Conservation (phyloP, 2,797 vertebrate species). For the Euphonia xanthogaster region DNA sequence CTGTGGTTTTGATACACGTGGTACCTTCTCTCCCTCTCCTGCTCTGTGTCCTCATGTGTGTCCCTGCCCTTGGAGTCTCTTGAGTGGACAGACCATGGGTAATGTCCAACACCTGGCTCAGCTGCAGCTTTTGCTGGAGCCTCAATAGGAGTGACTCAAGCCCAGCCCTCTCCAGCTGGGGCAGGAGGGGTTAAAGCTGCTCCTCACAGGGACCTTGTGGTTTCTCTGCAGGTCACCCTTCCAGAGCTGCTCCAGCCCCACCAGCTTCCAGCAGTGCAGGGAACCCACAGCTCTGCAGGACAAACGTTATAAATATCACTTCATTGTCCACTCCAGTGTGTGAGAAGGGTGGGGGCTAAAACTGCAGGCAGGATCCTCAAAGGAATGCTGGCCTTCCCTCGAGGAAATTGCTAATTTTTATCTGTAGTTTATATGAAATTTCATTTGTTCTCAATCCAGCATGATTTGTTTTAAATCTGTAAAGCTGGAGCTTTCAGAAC, state of each 20-base stretch:
- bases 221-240: accelerated
- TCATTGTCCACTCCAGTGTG: neutral
- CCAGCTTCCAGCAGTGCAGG: neutral
- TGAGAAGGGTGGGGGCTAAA: neutral
- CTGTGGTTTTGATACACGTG: neutral
- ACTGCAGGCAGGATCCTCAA: neutral
- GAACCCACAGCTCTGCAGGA: neutral
- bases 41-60: neutral
- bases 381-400: neutral
- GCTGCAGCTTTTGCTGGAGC: neutral
- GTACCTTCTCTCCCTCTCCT: neutral
- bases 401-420: neutral
- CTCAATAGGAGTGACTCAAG: accelerated
- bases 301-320: neutral
- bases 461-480: neutral
- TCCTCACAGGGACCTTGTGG: neutral
- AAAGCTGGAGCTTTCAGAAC: neutral
- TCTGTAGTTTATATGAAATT: neutral
- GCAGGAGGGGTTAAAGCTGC: neutral
- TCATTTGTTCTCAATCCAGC: neutral
- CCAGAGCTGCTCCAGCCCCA: neutral
- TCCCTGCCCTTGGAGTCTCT: neutral
- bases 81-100: neutral
- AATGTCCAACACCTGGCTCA: neutral
- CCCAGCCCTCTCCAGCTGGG: neutral